phyloP scores from a whole-genome alignment of 2,113 vertebrate genomes.

The Circaetus cinerascens region DNA sequence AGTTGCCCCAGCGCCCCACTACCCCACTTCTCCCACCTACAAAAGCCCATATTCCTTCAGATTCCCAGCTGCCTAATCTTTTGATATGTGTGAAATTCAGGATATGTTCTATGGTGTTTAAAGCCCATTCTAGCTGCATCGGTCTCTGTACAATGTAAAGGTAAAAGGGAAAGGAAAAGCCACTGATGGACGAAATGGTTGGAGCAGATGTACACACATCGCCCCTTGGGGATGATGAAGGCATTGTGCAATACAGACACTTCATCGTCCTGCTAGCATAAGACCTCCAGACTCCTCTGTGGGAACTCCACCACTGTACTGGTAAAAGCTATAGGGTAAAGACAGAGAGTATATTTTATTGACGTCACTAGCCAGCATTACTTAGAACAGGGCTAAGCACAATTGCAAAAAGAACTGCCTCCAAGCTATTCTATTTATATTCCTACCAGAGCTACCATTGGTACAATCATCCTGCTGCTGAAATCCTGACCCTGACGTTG shows the following conservation, averaged over 20 bases:
- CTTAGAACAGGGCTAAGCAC: constrained; percentile 34
- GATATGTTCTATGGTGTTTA: background rate
- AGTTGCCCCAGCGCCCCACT: background rate
- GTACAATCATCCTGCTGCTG: constrained; percentile 34
- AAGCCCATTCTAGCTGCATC: background rate
- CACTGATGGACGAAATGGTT: background rate
- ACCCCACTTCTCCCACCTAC: background rate
- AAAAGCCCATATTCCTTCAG: background rate
- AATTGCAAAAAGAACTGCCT: constrained; percentile 41
- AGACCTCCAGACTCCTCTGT: background rate
- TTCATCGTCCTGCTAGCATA: background rate
- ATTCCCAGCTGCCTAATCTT: background rate
- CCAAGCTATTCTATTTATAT: constrained; percentile 59
- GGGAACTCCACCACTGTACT: background rate
- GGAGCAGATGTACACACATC: background rate
- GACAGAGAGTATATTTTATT: background rate
- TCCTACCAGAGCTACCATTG: constrained; percentile 6
- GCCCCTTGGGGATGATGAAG: background rate
- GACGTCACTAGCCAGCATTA: constrained; percentile 24
- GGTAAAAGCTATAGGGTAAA: background rate
- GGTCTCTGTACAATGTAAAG: background rate
- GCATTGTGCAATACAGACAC: background rate
- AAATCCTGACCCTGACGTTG: constrained; percentile 29
- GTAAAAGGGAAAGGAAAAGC: background rate
- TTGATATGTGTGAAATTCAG: background rate